Base-by-base conservation (phyloP, 2,888 invertebrate genomes). In the Heteromyza rotundicornis region DNA sequence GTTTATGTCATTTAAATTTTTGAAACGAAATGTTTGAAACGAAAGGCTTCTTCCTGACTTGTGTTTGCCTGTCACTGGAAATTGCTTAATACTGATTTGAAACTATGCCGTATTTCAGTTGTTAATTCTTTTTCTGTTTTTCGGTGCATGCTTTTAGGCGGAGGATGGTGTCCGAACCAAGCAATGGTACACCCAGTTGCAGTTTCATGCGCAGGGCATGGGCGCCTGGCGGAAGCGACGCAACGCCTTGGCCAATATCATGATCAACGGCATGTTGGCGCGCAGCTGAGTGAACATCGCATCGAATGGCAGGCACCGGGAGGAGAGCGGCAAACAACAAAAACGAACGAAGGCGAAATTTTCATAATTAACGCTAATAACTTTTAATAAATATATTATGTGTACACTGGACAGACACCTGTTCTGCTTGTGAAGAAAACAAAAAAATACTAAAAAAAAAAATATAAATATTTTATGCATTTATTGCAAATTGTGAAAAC, bases 191-290 rank as follows among this genome's bases (percentile, higher is more conserved):
- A 89, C 91, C 19, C 92, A 94, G 75, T 84, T 97, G 58, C 95
- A 96, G 80, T 92, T 91, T 77, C 95, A 96, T 81, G 92, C 95
- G 22, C 93, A 94, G 80, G 94, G 95, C 62, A 90, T 96, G 70
- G 96, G 96, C 63, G 89, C 92, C 7, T 97, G 97, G 97, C 87
- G 96, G 57, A 91, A 92, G 80, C 86, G 96, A 67, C 87, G 97
- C 36, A 95, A 95, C 77, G 97, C 96, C 5, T 86, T 97, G 73
- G 95, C 96, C n/a, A 96, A 97, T 80, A 96, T 97, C 71, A 96
- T 97, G 95, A 95, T 96, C 78, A 95, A 94, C 80, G 93, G 94
- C 56, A 90, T 90, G 90, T 82, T 88, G 69, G 86, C 87, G 2
- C 67, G 75, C 53, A 71, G 72, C 61, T 74, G 47, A 47, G 40